Base-by-base conservation (phyloP, 1,140 invertebrate species). In the Stenopsyche tienmushanensis region DNA sequence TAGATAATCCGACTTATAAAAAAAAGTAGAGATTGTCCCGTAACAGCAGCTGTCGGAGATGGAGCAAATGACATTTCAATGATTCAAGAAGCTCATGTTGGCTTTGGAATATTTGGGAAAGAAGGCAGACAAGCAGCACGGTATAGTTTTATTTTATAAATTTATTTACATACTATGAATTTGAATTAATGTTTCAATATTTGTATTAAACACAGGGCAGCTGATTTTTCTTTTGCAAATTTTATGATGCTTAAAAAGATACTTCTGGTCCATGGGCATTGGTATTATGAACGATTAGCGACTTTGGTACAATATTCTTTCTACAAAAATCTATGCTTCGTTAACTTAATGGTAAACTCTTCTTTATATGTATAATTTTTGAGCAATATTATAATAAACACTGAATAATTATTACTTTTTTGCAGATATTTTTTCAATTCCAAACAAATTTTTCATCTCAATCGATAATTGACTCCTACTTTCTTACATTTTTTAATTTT, bases 21-120 rank as follows among this genome's bases (percentile, higher is more conserved):
- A 76, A 79, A 76, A 0, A 81, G 83, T 23, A 74, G 75, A 1
- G 73, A 73, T 9, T 75, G 73, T 3, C 89, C 89, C 1, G 82
- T 88, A 1, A 91, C 89, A 0, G 89, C 90, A 0, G 88, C 90
- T 0, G 87, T 92, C 29, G 90, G 90, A 0, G 90, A 92, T 72
- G 90, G 90, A 0, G 90, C 89, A 13, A 92, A 92, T 72, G 90
- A 92, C 73, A 89, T 92, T 3, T 90, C 89, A 0, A 92, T 92
- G 90, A 91, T 92, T 73, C 88, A 90, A 66, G 88, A 90, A 76
- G 86, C 89, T 0, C 87, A 91, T 65, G 86, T 91, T 2, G 89
- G 89, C 26, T 81, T 91, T 41, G 89, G 89, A 2, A 87, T 92
- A 62, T 84, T 88, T 71, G 91, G 90, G 0, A 88, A 88, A 60